phyloP scores from a whole-genome alignment of 2,797 vertebrate genomes.

The Spinus pinus region DNA sequence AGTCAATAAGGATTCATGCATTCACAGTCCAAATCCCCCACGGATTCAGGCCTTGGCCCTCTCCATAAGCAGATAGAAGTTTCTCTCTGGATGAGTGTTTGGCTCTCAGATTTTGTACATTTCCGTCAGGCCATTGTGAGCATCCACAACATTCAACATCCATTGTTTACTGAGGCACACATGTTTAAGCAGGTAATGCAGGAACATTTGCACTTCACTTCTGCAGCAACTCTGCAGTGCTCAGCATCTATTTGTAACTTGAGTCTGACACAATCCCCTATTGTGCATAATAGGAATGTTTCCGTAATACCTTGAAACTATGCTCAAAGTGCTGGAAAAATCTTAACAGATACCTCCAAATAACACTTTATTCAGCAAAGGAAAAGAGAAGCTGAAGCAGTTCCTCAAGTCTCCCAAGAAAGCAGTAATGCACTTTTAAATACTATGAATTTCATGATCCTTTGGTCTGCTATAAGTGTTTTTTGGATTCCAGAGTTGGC shows the following conservation, averaged over 20 bases:
- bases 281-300: neutral
- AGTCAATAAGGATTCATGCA: rapidly evolving
- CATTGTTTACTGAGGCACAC: neutral
- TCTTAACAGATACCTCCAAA: rapidly evolving
- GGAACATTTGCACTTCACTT: neutral
- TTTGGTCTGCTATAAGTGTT: neutral
- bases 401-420: neutral
- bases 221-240: neutral
- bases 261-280: neutral
- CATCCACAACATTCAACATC: neutral
- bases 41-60: neutral
- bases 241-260: neutral
- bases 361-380: neutral
- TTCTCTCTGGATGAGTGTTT: neutral
- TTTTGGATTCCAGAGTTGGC: neutral
- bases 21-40: neutral
- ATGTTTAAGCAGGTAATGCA: neutral
- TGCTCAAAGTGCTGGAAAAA: neutral
- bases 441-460: neutral
- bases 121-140: neutral
- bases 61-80: neutral
- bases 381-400: neutral
- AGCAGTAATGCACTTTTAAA: neutral
- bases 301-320: neutral
- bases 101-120: neutral